Percentiles rank a stretch among this genome's conserved stretches.
phyloP scores from a whole-genome alignment of 35 echinoderm and acorn worm species.

The Stichopus chloronotus region DNA sequence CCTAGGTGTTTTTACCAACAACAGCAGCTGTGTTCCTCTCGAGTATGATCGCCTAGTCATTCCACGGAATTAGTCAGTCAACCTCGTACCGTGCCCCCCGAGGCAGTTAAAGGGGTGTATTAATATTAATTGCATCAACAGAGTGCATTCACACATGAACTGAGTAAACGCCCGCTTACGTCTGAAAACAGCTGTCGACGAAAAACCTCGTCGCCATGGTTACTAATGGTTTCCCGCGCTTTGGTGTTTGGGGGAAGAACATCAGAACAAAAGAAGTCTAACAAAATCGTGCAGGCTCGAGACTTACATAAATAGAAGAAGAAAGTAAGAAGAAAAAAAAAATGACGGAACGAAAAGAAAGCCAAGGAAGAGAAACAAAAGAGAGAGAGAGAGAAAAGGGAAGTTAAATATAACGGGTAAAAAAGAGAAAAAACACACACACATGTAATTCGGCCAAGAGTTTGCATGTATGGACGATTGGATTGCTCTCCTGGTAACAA shows the following conservation, averaged over 20 bases:
- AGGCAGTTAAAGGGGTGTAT: constrained; percentile 57
- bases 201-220: constrained; percentile 35
- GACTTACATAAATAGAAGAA: constrained; percentile 1
- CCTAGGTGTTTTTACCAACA: no score
- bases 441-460: background rate
- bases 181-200: constrained; percentile 59
- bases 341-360: background rate
- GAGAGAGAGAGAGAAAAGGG: no score
- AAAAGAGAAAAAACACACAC: no score
- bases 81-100: constrained; percentile 10
- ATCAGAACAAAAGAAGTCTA: constrained; percentile 36
- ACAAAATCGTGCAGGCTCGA: background rate
- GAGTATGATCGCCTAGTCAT: constrained; percentile 7
- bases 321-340: background rate
- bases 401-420: no score
- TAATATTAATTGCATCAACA: constrained; percentile 53
- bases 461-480: background rate
- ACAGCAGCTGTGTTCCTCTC: constrained; percentile 10
- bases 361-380: no score
- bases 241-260: constrained; percentile 37
- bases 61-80: constrained; percentile 47
- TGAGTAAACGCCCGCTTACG: constrained; percentile 54
- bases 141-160: constrained; percentile 52
- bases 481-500: background rate
- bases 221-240: constrained; percentile 61